phyloP scores from a whole-genome alignment of 2,113 vertebrate species.

The Naja naja region DNA sequence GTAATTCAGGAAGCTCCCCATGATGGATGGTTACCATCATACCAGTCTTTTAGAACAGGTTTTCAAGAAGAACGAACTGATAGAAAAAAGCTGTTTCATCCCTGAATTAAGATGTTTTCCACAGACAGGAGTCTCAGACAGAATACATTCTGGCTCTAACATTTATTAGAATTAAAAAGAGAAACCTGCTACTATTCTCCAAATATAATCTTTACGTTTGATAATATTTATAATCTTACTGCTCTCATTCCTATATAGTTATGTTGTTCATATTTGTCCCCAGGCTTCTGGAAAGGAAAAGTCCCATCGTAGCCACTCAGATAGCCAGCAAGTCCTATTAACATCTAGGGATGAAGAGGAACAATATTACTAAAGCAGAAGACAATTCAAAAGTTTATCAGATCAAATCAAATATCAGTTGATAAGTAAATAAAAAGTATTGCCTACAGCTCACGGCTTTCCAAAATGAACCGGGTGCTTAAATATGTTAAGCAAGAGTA shows the following conservation, averaged over 20 bases:
- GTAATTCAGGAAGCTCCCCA: neutral
- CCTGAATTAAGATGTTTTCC: neutral
- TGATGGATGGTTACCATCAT: neutral
- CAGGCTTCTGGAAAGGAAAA: constrained; percentile 93
- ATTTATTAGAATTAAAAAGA: neutral
- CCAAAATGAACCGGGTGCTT: neutral
- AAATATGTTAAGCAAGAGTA: neutral
- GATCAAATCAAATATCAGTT: neutral
- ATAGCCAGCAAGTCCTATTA: constrained; percentile 93
- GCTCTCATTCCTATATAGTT: constrained; percentile 95
- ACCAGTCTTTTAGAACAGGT: neutral
- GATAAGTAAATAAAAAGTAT: no score
- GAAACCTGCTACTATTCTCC: neutral
- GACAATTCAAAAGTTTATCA: neutral
- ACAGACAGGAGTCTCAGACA: neutral
- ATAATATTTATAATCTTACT: constrained; percentile 69
- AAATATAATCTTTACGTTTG: neutral
- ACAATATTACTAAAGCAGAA: neutral
- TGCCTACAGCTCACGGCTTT: neutral
- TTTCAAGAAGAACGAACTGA: neutral
- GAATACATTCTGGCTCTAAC: neutral
- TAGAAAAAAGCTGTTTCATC: neutral
- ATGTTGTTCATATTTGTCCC: constrained; percentile 92
- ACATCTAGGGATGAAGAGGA: constrained; percentile 78
- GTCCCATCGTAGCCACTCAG: constrained; percentile 93